Evolutionary conservation across 2,113 vertebrate genomes (phyloP).

Genomic region (Naja naja): DNA sequence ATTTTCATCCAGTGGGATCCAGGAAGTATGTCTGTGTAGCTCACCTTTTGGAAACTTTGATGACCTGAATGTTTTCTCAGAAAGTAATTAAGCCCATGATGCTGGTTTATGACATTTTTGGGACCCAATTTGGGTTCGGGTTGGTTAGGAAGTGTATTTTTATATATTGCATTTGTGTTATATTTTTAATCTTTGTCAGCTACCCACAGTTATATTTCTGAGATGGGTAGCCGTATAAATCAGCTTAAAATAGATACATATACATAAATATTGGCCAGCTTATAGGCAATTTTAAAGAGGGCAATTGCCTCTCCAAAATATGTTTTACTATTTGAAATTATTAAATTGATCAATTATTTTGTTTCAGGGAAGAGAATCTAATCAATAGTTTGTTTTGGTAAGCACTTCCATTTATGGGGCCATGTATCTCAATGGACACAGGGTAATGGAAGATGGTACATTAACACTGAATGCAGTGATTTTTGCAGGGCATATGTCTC

Average conservation of each 20-base stretch:
- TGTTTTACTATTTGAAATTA: neutral
- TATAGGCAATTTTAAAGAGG: neutral
- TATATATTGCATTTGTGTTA: neutral
- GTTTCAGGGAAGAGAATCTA: neutral
- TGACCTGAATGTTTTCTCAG: neutral
- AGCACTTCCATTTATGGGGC: neutral
- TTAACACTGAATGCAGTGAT: neutral
- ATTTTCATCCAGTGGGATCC: neutral
- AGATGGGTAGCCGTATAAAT: neutral
- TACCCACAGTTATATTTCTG: neutral
- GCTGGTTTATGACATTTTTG: neutral
- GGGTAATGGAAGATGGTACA: neutral
- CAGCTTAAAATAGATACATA: neutral
- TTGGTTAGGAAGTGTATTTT: neutral
- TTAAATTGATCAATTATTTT: neutral
- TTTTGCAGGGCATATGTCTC: neutral
- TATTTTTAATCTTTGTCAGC: neutral
- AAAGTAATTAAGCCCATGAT: neutral
- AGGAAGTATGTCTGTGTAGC: neutral
- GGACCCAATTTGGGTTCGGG: neutral
- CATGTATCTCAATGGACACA: neutral
- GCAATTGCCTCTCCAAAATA: neutral
- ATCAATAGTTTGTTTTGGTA: neutral
- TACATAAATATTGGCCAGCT: neutral
- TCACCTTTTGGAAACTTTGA: neutral